Percentiles rank a stretch among this genome's conserved stretches.
phyloP scores from a whole-genome alignment of 1,140 invertebrate genomes.

The Dreissena rostriformis region DNA sequence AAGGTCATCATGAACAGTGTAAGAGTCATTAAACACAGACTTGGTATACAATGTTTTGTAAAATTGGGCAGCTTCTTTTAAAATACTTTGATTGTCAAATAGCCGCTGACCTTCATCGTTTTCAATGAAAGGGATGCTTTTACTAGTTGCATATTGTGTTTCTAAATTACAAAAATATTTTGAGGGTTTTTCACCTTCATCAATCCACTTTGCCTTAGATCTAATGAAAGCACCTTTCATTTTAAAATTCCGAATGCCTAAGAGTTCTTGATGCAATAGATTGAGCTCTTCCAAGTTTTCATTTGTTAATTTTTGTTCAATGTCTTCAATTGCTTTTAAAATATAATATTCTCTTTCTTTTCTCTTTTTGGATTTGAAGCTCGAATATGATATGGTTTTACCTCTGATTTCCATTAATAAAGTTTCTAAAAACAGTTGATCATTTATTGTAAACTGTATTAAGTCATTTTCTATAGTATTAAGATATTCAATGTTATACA shows the following conservation, averaged over 20 bases:
- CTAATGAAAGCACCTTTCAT: constrained; percentile 38
- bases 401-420: constrained; percentile 40
- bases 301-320: constrained; percentile 23
- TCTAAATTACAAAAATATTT: constrained; percentile 56
- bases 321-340: background rate
- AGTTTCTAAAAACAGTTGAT: constrained; percentile 43
- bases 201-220: constrained; percentile 39
- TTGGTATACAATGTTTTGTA: constrained; percentile 9
- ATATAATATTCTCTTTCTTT: constrained; percentile 2
- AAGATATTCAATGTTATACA: background rate
- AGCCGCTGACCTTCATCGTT: background rate
- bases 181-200: constrained; percentile 53
- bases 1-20: constrained; percentile 2
- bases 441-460: constrained; percentile 37
- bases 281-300: background rate
- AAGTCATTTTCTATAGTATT: constrained; percentile 20
- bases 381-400: constrained; percentile 38
- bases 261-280: constrained; percentile 14
- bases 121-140: constrained; percentile 10
- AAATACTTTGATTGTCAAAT: constrained; percentile 27
- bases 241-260: constrained; percentile 34
- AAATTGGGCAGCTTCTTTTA: constrained; percentile 26
- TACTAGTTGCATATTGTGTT: constrained; percentile 41
- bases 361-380: constrained; percentile 6
- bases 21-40: background rate